phyloP scores from a whole-genome alignment of 2,797 vertebrate species.

The Spheniscus humboldti region DNA sequence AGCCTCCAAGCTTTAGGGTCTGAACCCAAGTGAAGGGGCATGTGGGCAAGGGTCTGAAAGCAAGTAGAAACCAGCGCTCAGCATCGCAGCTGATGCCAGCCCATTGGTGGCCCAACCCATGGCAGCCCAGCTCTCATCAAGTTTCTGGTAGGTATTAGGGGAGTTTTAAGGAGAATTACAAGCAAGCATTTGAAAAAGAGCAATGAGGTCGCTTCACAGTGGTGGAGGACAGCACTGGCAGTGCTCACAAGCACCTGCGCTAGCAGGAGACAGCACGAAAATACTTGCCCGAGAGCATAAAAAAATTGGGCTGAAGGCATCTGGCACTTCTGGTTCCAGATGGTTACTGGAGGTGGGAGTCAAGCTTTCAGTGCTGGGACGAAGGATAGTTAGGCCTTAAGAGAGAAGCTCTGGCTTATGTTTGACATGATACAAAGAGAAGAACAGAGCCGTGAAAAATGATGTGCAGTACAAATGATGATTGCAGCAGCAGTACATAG shows the following conservation, averaged over 20 bases:
- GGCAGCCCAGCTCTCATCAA: background rate
- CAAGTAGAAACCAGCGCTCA: background rate
- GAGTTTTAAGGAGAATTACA: background rate
- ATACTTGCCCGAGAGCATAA: background rate
- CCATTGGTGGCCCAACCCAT: rapidly evolving
- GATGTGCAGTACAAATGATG: background rate
- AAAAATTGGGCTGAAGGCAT: background rate
- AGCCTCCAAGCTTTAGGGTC: background rate
- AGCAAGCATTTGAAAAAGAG: background rate
- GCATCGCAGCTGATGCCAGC: background rate
- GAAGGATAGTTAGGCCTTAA: background rate
- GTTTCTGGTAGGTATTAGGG: background rate
- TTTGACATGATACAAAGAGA: background rate
- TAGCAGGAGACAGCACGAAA: background rate
- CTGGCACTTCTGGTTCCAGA: background rate
- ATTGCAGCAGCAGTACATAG: background rate
- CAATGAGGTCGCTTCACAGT: background rate
- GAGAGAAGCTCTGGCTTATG: background rate
- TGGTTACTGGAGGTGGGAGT: background rate
- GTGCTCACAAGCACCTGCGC: background rate
- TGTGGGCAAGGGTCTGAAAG: background rate
- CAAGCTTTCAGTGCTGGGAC: background rate
- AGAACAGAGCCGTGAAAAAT: background rate
- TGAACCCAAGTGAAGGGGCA: background rate
- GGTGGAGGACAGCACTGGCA: background rate